Percentiles rank a stretch among this genome's conserved stretches.
These are phyloP conservation scores for Caenorhabditis virilis DNA, from an alignment of 2,888 invertebrate species.

Conservation along the genomic window DNA sequence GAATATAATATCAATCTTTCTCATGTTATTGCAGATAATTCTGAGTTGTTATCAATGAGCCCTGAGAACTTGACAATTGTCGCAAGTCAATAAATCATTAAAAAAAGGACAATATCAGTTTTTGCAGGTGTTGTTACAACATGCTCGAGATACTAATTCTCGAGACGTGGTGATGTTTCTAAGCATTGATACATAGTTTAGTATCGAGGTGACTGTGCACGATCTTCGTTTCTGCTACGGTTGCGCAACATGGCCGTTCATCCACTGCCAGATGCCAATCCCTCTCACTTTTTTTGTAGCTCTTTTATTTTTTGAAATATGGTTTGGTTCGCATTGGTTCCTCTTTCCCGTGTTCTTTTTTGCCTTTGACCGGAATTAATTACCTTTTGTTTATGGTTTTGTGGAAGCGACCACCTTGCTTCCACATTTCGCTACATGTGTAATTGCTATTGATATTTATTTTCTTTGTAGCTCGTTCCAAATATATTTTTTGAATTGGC, in stretches of 20 bases:
- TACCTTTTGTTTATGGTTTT: conserved; percentile 18
- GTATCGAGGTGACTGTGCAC: no score
- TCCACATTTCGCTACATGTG: conserved; percentile 6
- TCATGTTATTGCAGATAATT: no score
- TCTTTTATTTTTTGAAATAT: neutral
- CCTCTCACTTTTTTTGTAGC: neutral
- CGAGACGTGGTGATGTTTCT: no score
- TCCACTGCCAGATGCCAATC: no score
- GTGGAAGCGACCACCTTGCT: conserved; percentile 15
- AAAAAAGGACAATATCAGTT: neutral
- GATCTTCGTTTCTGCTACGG: no score
- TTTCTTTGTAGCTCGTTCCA: no score
- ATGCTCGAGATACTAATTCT: no score
- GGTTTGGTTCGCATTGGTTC: neutral
- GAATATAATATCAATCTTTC: no score
- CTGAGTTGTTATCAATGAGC: no score
- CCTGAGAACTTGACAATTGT: neutral
- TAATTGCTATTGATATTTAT: conserved; percentile 31
- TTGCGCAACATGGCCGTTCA: no score
- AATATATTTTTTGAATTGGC: no score
- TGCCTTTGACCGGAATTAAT: conserved; percentile 23
- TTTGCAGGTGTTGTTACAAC: conserved; percentile 3
- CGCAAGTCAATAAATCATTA: neutral
- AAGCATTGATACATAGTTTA: no score
- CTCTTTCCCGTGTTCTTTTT: conserved; percentile 3